These are phyloP conservation scores for Galerucella nymphaeae DNA, from an alignment of 2,888 invertebrate genomes.

Conservation along the genomic window DNA sequence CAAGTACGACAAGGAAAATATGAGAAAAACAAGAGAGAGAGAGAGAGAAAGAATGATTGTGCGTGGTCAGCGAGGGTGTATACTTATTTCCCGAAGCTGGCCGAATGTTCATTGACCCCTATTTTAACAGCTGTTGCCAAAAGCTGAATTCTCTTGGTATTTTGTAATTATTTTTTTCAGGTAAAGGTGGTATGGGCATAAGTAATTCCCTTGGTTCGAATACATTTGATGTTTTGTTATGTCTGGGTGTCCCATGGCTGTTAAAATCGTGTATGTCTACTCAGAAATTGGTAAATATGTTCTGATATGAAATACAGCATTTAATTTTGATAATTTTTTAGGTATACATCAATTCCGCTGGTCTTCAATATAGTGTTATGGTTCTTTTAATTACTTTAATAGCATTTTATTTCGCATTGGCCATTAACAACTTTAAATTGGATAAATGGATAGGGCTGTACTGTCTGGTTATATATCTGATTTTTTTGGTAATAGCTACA, in stretches of 20 bases:
- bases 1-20: too few species aligned
- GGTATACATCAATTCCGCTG: conserved; percentile 25
- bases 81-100: too few species aligned
- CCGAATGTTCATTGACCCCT: too few species aligned
- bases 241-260: conserved; percentile 26
- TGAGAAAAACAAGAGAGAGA: too few species aligned
- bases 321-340: conserved; percentile 2
- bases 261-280: conserved; percentile 21
- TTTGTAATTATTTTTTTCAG: conserved; percentile 5
- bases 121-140: too few species aligned
- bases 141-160: too few species aligned
- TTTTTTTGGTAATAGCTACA: conserved; percentile 23
- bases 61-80: too few species aligned
- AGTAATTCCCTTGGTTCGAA: conserved; percentile 27
- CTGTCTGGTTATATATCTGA: conserved; percentile 20
- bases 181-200: conserved; percentile 29
- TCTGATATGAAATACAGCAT: too few species aligned
- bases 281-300: conserved; percentile 17
- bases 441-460: conserved; percentile 24
- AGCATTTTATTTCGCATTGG: conserved; percentile 22
- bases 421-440: conserved; percentile 16
- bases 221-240: conserved; percentile 30
- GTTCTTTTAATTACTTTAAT: conserved; percentile 20
- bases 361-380: conserved; percentile 26
- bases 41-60: too few species aligned